Base-by-base conservation (phyloP, 2,113 vertebrate species). In the Phylloscopus trochilus region DNA sequence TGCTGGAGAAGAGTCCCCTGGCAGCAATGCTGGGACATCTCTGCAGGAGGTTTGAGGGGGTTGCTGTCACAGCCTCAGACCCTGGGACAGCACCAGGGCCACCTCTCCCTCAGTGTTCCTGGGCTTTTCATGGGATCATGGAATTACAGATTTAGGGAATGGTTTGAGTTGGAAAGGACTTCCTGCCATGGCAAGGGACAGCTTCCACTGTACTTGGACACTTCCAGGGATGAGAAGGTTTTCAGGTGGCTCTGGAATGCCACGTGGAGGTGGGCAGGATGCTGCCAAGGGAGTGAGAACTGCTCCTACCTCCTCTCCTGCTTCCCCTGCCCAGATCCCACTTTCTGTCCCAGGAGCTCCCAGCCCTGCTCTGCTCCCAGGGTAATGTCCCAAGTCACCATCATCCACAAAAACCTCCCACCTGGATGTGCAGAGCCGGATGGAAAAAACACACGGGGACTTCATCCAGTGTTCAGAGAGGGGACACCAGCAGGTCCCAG, bases 1-100 rank as follows among this genome's bases (percentile, higher is more conserved):
- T 26, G 22, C 14, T 0, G 23, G 41, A 59, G 41, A 6, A 0
- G 55, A 27, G 5, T 14, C 14, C 26, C 16, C 37, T 0, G 1
- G 56, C 55, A 70, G 44, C 0, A 0, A 4, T 11, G 26, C 53
- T 12, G 47, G 63, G 10, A 12, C 28, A 14, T 59, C 44, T 19
- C 74, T 47, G 76, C 55, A 37, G 58, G 52, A 64, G 51, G 11
- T 16, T 86, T 4, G 23, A n/a, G 4, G 18, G 31, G 72, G 16
- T 62, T 31, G 13, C 46, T 64, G 28, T 11, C 24, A 9, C 41
- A n/a, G 28, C 20, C 43, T 58, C 6, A 1, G 20, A 12, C 14
- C 14, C 39, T 9, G 13, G 47, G 44, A 10, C 85, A 47, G 15
- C 41, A 28, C 39, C 0, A 2, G 39, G 11, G 7, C 23, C 15